Base-by-base conservation (phyloP, 2,113 vertebrate species). In the Carassius auratus region DNA sequence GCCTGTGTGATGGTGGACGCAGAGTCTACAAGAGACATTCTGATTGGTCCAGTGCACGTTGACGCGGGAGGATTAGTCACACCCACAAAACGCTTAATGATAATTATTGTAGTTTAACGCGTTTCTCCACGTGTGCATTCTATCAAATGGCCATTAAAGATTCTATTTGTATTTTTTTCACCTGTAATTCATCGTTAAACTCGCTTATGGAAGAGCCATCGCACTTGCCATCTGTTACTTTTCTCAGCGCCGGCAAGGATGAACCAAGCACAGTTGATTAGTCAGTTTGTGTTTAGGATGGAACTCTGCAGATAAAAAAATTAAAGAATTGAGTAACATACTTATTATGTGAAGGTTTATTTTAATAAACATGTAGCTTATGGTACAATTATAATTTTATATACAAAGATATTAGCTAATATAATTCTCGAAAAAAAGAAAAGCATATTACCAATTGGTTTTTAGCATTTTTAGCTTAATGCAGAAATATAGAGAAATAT, bases 41-140 rank as follows among this genome's bases (percentile, higher is more conserved):
- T 83, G 33, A 83, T 83, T 83, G 81, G 81, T 73, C 12, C 48
- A 73, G 2, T 17, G 52, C 12, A 73, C 45, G 50, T 71, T 59
- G 66, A 83, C 66, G 81, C 81, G 68, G 50, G 66, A 83, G 6
- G 12, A 26, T 83, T 33, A 36, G 0, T 10, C 26, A 45, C 80
- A 0, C 80, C 80, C 64, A 64, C 33, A 73, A 30, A 30, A 30
- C 30, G 12, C 69, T 73, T 42, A 73, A 73, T 73, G 0, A 12
- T 42, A 8, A 48, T 4, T 23, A 0, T 50, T 48, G n/a, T 15
- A 13, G 6, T 7, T 23, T 26, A 74, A 23, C 5, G 42, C 12
- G 55, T 21, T 21, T 2, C 21, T 45, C 38, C 38, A 50, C n/a
- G 5, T 50, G 13, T 26, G 3, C 5, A 15, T 75, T 50, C 10